These are phyloP conservation scores for Cottoperca gobio DNA, from an alignment of 2,797 vertebrate species.

Conservation along the genomic window DNA sequence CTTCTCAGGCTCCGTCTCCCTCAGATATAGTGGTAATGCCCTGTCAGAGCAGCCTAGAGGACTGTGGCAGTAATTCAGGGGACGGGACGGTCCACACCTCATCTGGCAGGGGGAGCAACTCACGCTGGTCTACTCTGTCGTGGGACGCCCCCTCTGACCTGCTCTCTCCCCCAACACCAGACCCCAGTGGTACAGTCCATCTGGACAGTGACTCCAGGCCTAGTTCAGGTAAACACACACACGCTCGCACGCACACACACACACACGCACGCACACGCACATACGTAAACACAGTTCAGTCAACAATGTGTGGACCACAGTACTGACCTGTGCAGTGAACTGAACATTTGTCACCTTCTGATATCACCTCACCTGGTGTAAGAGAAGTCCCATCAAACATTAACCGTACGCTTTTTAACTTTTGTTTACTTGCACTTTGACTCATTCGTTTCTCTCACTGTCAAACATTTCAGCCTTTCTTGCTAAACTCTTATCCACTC, in stretches of 20 bases:
- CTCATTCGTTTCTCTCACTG: constrained; percentile 39
- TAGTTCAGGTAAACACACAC: constrained; percentile 86
- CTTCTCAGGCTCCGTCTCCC: constrained; percentile 73
- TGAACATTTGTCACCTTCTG: constrained; percentile 42
- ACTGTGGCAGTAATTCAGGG: constrained; percentile 55
- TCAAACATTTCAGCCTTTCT: constrained; percentile 36
- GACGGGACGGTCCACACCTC: constrained; percentile 60
- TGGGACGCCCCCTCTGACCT: constrained; percentile 86
- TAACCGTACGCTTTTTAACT: constrained; percentile 68
- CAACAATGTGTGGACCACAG: constrained; percentile 15
- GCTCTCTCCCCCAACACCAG: constrained; percentile 83
- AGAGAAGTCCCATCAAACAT: constrained; percentile 73
- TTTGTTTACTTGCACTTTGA: constrained; percentile 69
- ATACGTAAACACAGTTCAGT: background rate
- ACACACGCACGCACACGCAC: constrained; percentile 1
- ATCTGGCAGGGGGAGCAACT: constrained; percentile 68
- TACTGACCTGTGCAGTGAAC: constrained; percentile 29
- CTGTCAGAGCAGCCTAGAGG: constrained; percentile 71
- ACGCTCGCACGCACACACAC: background rate
- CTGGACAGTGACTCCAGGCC: constrained; percentile 88
- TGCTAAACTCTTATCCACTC: constrained; percentile 50
- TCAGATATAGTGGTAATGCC: constrained; percentile 60
- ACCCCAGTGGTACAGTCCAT: constrained; percentile 67
- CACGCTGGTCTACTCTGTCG: constrained; percentile 86
- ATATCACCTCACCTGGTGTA: constrained; percentile 48